Evolutionary conservation across 2,888 invertebrate genomes (phyloP).

Genomic region (Silvanus unidentatus): DNA sequence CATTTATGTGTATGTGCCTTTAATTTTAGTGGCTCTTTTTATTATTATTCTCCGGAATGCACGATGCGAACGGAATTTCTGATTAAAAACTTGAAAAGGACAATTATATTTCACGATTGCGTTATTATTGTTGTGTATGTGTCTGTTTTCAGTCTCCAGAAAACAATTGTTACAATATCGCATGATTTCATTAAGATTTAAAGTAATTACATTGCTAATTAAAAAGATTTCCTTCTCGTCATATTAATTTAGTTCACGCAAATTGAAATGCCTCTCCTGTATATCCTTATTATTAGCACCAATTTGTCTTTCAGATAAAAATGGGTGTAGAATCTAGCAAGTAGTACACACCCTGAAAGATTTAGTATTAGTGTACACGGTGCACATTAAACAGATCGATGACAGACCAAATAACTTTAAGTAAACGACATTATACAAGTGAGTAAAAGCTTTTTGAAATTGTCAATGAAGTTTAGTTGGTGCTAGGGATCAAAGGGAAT

Average conservation of each 20-base stretch:
- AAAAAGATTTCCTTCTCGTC: too few relatives aligned
- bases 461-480: constrained; percentile 11
- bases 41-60: not conserved
- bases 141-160: too few relatives aligned
- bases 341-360: not conserved
- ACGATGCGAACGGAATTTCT: not conserved
- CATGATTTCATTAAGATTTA: too few relatives aligned
- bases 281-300: too few relatives aligned
- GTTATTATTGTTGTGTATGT: not conserved
- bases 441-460: constrained; percentile 1
- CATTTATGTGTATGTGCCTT: not conserved
- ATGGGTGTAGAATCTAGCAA: not conserved
- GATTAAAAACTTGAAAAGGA: constrained; percentile 2
- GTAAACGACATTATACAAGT: constrained; percentile 1
- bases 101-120: not conserved
- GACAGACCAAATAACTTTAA: constrained; percentile 3
- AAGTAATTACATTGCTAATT: too few relatives aligned
- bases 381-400: not conserved
- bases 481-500: constrained; percentile 21
- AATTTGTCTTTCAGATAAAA: too few relatives aligned
- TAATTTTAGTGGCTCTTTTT: not conserved
- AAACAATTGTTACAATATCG: too few relatives aligned
- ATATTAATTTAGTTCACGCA: too few relatives aligned
- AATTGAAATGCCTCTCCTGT: too few relatives aligned
- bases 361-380: not conserved